Percentiles rank a stretch among this genome's conserved stretches.
phyloP scores from a whole-genome alignment of 2,888 invertebrate species.

The Athalia circularis region DNA sequence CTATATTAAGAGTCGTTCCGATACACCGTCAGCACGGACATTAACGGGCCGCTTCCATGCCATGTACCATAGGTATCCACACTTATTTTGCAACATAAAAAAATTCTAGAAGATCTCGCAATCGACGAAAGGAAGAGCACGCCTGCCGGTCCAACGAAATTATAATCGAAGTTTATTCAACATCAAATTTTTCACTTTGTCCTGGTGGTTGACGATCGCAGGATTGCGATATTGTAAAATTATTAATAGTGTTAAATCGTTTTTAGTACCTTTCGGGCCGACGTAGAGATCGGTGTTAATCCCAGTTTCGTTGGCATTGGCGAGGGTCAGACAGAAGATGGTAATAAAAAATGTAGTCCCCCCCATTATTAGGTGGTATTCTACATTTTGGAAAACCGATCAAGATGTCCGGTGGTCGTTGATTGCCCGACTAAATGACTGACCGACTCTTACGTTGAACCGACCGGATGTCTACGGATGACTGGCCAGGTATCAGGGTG shows the following conservation, averaged over 20 bases:
- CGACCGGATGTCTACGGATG: not conserved
- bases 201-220: not conserved
- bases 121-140: too few relatives aligned
- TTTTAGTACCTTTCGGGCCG: constrained; percentile 25
- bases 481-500: constrained; percentile 36
- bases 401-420: not conserved
- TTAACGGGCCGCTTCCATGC: too few relatives aligned
- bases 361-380: constrained; percentile 13
- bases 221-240: not conserved
- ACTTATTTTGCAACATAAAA: too few relatives aligned
- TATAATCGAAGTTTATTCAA: too few relatives aligned
- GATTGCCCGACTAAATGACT: not conserved
- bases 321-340: constrained; percentile 2
- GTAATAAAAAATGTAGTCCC: not conserved
- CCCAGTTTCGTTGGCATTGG: not conserved
- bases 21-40: not conserved
- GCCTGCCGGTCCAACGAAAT: too few relatives aligned
- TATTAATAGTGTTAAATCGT: not conserved
- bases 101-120: too few relatives aligned
- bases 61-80: too few relatives aligned
- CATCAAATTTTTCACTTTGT: not conserved
- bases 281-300: constrained; percentile 3
- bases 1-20: not conserved
- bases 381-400: constrained; percentile 16
- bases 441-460: not conserved